Base-by-base conservation (phyloP, 2,113 vertebrate species). In the Grammomys dolichurus region DNA sequence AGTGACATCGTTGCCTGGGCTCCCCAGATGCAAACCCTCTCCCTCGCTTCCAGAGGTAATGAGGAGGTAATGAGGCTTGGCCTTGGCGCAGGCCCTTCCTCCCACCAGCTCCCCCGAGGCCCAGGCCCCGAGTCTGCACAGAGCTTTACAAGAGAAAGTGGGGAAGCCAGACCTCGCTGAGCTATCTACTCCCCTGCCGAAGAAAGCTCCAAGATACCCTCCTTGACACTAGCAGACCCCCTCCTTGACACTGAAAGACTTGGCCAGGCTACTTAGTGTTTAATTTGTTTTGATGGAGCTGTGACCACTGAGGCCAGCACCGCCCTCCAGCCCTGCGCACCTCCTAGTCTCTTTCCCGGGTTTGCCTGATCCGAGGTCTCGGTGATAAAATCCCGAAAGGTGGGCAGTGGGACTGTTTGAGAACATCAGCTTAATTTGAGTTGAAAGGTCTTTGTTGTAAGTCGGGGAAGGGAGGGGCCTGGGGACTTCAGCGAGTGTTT, bases 1-100 rank as follows among this genome's bases (percentile, higher is more conserved):
- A 95, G 98, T 98, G 98, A 96, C 98, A 98, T 98, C 99, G 98
- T 98, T 98, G 98, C 98, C 98, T 97, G 98, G 97, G 98, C 98
- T 98, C 98, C 98, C 98, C 98, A 98, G 98, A 98, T 98, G 98
- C 97, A 98, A 98, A 97, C 98, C 98, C 98, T 98, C 98, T 98
- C 98, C 98, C 99, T 98, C 98, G 98, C 99, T 99, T 98, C 99
- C 99, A 98, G 98, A 99, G 99, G 99, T 99, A 99, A 99, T 99
- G 99, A 99, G 99, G 99, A 99, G 98, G 99, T 99, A 99, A 99
- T 99, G 99, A 99, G 99, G 98, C 99, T 99, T 99, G 99, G 99
- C 99, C 99, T 97, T 56, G 86, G 67, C 86, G 86, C 86, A 87
- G 48, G 99, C 98, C 98, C 98, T 98, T 98, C 98, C 98, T 98